Base-by-base conservation (phyloP, 2,888 invertebrate genomes). In the Acleris literana region DNA sequence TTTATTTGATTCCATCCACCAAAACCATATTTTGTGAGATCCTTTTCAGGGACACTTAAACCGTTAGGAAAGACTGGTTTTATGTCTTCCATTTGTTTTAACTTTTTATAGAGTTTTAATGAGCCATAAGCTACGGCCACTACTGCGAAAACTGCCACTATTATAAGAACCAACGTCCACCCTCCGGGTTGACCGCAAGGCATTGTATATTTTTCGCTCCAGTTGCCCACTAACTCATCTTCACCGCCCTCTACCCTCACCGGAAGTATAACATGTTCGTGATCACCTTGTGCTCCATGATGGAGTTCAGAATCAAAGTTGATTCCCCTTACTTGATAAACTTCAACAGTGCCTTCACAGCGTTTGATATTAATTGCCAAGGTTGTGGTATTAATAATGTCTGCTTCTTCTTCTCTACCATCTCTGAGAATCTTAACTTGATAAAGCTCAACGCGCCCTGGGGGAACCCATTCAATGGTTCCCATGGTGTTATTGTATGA, bases 11-110 rank as follows among this genome's bases (percentile, higher is more conserved):
- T 88, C 86, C 90, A 88, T 58, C 81, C 85, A 56, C 84, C 84
- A 73, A 86, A 90, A 18, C 87, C 77, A 71, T 87, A 90, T 73
- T 93, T 93, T 4, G 85, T 81, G 68, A 83, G 81, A 71, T 92
- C 93, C 73, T 93, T 92, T 72, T 91, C 88, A 39, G 88, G 88
- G 68, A 89, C 83, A 61, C 85, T 93, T 66, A 96, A 82, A 4
- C 95, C 95, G 56, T 94, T 94, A 22, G 96, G 96, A 69, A 96
- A 82, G 73, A 94, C 94, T 16, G 95, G 94, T 77, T 94, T 94
- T 25, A 96, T 94, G 73, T 95, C 94, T 76, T 93, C 93, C 95
- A 95, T 95, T 73, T 92, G 93, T 76, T 93, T 93, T 74, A 93
- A 94, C 69, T 93, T 94, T 65, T 91, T 87, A 85, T 94, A 95